These are phyloP conservation scores for Gymnogyps californianus DNA, from an alignment of 2,113 vertebrate species.

Conservation along the genomic window DNA sequence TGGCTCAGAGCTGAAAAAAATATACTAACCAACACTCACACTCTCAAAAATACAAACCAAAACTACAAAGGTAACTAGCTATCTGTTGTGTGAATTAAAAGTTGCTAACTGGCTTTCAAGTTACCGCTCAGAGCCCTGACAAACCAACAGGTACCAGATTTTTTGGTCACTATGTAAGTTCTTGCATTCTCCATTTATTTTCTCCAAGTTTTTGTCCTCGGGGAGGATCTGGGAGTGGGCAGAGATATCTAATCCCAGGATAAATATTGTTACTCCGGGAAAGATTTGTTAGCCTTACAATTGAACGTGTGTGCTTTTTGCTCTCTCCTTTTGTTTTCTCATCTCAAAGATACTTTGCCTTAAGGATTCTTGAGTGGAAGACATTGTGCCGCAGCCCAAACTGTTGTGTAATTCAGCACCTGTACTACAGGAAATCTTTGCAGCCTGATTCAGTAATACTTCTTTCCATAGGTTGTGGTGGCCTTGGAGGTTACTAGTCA, in stretches of 20 bases:
- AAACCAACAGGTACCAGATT: background rate
- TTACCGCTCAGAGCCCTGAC: background rate
- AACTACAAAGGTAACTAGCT: background rate
- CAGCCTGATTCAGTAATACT: background rate
- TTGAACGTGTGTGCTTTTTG: background rate
- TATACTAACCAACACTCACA: background rate
- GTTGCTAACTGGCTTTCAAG: background rate
- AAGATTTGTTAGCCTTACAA: background rate
- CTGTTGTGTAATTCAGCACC: background rate
- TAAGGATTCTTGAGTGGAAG: background rate
- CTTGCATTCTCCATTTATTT: background rate
- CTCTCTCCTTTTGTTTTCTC: background rate
- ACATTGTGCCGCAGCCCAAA: background rate
- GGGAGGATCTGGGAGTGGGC: background rate
- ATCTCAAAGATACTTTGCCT: background rate
- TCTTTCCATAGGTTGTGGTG: background rate
- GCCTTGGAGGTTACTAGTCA: background rate
- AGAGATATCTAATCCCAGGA: background rate
- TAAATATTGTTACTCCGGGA: background rate
- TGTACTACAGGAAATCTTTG: background rate
- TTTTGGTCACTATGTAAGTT: background rate
- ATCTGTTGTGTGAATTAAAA: background rate
- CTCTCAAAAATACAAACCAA: background rate
- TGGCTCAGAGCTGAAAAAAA: background rate
- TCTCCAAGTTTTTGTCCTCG: background rate